Evolutionary conservation across 2,888 invertebrate genomes (phyloP).

Genomic region (Rhogogaster chlorosoma): DNA sequence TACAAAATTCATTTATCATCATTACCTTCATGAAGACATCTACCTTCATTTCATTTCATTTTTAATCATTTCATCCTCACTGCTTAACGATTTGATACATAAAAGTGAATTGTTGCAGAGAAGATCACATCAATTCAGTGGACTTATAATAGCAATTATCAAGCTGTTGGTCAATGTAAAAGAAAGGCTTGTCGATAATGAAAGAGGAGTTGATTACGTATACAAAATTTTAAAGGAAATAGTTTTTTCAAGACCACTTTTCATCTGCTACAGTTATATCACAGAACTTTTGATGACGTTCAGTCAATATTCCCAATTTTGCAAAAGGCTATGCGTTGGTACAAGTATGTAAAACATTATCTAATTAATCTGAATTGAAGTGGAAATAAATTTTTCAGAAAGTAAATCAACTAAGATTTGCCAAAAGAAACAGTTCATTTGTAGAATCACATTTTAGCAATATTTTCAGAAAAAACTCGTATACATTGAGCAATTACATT

Average conservation of each 20-base stretch:
- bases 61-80: conserved; percentile 4
- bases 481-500: not conserved
- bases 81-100: conserved; percentile 18
- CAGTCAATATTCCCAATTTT: conserved; percentile 61
- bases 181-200: conserved; percentile 65
- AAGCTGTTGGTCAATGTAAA: conserved; percentile 69
- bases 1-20: not conserved
- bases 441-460: not conserved
- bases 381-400: not conserved
- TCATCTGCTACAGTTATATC: conserved; percentile 67
- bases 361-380: conserved; percentile 44
- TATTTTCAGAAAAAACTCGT: not conserved
- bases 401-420: not conserved
- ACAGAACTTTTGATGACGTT: conserved; percentile 67
- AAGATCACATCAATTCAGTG: conserved; percentile 75
- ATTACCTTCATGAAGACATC: not conserved
- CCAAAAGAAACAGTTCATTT: not conserved
- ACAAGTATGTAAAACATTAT: conserved; percentile 62
- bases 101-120: conserved; percentile 65
- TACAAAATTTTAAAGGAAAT: conserved; percentile 71
- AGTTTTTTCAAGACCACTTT: conserved; percentile 71
- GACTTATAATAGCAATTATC: conserved; percentile 70
- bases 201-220: conserved; percentile 67
- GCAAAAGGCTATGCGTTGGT: conserved; percentile 64
- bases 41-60: not conserved